A percentile compares a stretch with the other conserved stretches of the same genome.
Conservation (phyloP, 2,113 vertebrate species). For the Plotosus lineatus region DNA sequence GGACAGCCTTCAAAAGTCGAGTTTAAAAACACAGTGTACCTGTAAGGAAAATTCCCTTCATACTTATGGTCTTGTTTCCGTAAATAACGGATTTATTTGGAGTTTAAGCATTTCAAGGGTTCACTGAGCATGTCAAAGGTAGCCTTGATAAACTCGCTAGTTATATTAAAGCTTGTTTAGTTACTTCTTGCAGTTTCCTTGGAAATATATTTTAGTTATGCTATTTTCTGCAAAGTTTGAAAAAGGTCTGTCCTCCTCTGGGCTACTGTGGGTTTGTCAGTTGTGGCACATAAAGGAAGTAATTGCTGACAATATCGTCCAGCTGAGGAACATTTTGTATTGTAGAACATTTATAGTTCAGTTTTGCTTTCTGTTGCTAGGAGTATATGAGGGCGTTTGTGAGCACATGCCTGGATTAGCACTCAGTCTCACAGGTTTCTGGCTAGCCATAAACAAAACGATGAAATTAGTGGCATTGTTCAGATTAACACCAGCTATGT, state of each 20-base stretch:
- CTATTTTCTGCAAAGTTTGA: background rate
- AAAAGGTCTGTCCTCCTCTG: background rate
- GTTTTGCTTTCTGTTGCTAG: background rate
- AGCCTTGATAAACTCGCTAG: background rate
- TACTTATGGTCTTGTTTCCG: background rate
- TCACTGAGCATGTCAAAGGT: background rate
- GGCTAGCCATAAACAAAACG: background rate
- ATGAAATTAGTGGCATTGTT: too few species aligned
- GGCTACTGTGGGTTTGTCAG: background rate
- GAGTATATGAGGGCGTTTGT: background rate
- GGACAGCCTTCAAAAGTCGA: background rate
- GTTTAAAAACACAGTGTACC: background rate
- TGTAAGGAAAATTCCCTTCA: background rate
- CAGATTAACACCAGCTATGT: background rate
- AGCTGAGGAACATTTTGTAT: background rate
- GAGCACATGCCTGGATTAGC: background rate
- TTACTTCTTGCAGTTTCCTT: background rate
- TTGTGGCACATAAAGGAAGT: background rate
- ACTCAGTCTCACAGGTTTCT: background rate
- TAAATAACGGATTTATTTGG: background rate
- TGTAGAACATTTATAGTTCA: background rate
- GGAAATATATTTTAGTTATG: background rate
- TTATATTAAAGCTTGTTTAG: background rate
- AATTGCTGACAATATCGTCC: constrained; percentile 5
- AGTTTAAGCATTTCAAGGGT: background rate